phyloP scores from a whole-genome alignment of 2,797 vertebrate species.

The Poecilia velifera region DNA sequence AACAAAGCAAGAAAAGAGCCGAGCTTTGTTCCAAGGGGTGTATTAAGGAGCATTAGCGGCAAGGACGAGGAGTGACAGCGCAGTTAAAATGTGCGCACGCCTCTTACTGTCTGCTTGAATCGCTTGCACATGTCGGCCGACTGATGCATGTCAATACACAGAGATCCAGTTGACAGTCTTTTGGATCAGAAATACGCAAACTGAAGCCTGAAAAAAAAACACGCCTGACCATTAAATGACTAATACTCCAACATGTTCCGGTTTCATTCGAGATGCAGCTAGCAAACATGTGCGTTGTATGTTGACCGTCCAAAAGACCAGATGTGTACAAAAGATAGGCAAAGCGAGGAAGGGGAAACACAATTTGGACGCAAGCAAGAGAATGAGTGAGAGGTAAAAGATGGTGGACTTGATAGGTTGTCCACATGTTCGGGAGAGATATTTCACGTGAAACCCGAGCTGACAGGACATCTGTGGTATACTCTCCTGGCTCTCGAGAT shows the following conservation, averaged over 20 bases:
- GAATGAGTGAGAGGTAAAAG: conserved; percentile 45
- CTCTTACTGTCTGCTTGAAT: conserved; percentile 5
- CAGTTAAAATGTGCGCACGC: conserved; percentile 19
- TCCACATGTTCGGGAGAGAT: conserved; percentile 70
- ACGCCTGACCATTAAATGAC: not conserved
- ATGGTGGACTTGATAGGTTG: conserved; percentile 70
- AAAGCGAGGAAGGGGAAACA: conserved; percentile 9
- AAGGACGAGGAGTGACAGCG: conserved; percentile 35
- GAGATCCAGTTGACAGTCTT: not conserved
- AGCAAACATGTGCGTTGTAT: not conserved
- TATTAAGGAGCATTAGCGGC: conserved; percentile 40
- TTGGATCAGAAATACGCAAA: conserved; percentile 26
- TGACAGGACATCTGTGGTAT: conserved; percentile 70
- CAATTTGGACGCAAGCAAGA: conserved; percentile 25
- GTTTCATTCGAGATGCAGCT: not conserved
- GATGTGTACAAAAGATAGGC: conserved; percentile 16
- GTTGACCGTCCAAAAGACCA: conserved; percentile 16
- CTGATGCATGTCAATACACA: conserved; percentile 24
- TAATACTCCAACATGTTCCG: conserved; percentile 14
- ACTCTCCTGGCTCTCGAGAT: conserved; percentile 64
- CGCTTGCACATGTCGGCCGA: conserved; percentile 13
- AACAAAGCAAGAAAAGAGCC: conserved; percentile 48
- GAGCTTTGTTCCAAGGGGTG: conserved; percentile 29
- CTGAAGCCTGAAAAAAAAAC: conserved; percentile 5
- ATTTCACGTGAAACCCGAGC: conserved; percentile 66